Percentiles rank a stretch among this genome's conserved stretches.
phyloP scores from a whole-genome alignment of 2,888 invertebrate species.

The Smittia aterrima region DNA sequence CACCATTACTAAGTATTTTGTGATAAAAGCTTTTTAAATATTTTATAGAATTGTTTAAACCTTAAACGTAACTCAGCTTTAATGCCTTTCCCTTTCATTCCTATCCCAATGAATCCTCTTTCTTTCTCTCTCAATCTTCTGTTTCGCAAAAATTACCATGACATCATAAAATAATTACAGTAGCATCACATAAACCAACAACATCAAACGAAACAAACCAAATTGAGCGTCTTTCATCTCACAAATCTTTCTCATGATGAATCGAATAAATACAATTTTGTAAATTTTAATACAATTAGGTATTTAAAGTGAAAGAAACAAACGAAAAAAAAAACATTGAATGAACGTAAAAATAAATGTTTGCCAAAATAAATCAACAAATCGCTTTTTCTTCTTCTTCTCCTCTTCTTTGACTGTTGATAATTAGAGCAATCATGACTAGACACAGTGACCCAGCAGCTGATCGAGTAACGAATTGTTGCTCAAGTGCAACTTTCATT shows the following conservation, averaged over 20 bases:
- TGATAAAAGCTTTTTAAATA: slow-evolving; percentile 26
- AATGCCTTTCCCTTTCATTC: background rate
- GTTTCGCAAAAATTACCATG: background rate
- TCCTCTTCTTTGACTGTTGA: background rate
- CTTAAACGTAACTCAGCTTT: background rate
- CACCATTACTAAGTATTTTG: slow-evolving; percentile 28
- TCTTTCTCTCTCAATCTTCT: background rate
- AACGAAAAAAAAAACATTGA: background rate
- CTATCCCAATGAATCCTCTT: background rate
- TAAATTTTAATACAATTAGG: background rate
- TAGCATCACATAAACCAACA: slow-evolving; percentile 15
- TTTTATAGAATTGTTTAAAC: slow-evolving; percentile 16
- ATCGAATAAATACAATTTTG: background rate
- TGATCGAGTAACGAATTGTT: too few relatives aligned
- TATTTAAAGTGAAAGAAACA: slow-evolving; percentile 7
- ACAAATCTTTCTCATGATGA: background rate
- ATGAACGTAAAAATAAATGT: background rate
- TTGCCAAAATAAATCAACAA: background rate
- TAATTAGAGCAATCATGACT: background rate
- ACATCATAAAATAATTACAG: background rate
- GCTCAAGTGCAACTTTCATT: background rate
- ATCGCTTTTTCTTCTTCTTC: background rate
- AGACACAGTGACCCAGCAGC: too few relatives aligned
- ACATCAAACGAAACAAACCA: background rate
- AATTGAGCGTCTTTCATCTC: background rate